These are phyloP conservation scores for Alitta virens DNA, from an alignment of 2,888 invertebrate genomes.

Conservation along the genomic window DNA sequence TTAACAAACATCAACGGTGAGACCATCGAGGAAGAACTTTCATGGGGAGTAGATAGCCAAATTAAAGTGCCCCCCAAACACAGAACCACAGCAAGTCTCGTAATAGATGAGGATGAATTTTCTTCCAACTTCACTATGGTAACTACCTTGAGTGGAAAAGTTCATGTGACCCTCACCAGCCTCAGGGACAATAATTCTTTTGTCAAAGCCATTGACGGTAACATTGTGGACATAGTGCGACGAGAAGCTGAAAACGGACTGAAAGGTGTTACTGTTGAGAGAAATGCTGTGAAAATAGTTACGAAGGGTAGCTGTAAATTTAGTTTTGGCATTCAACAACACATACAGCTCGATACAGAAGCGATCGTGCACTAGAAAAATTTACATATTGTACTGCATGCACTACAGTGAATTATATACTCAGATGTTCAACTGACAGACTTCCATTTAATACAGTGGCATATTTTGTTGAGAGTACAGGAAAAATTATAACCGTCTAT, in stretches of 20 bases:
- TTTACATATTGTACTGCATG: too few species aligned
- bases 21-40: conserved; percentile 52
- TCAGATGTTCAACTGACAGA: too few species aligned
- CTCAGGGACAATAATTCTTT: conserved; percentile 31
- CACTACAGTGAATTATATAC: too few species aligned
- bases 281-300: conserved; percentile 33
- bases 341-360: conserved; percentile 36
- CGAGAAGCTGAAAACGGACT: conserved; percentile 22
- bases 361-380: too few species aligned
- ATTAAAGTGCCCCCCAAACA: conserved; percentile 53
- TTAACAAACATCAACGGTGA: conserved; percentile 52
- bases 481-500: too few species aligned
- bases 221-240: conserved; percentile 41
- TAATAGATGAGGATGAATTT: conserved; percentile 58
- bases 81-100: conserved; percentile 56
- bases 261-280: conserved; percentile 27
- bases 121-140: conserved; percentile 53
- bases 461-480: too few species aligned
- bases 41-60: conserved; percentile 60
- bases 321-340: conserved; percentile 34
- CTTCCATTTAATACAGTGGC: too few species aligned
- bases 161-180: conserved; percentile 29
- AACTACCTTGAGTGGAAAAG: conserved; percentile 45
- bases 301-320: conserved; percentile 41
- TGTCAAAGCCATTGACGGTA: conserved; percentile 39